Evolutionary conservation across 1,140 invertebrate species (phyloP).

Genomic region (Eupristina koningsbergeri): DNA sequence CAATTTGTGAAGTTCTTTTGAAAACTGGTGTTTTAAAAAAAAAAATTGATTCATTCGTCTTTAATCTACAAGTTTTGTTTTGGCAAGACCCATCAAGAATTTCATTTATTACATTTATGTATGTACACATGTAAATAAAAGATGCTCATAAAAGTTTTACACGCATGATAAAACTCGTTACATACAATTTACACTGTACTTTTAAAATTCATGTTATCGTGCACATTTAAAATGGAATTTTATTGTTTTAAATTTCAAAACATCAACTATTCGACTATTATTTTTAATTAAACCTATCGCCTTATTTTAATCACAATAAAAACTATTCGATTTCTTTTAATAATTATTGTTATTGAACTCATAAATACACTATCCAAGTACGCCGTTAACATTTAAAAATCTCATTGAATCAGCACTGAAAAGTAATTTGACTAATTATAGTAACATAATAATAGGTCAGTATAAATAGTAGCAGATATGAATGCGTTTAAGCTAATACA

Average conservation of each 20-base stretch:
- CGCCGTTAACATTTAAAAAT: not conserved
- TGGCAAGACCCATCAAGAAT: not conserved
- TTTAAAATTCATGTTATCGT: slow-evolving; percentile 7
- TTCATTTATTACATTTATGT: not conserved
- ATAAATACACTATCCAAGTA: not conserved
- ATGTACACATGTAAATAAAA: not conserved
- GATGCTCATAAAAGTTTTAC: not conserved
- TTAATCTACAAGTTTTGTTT: not conserved
- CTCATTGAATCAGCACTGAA: not conserved
- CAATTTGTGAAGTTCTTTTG: no score
- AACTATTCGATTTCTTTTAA: not conserved
- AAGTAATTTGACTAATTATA: not conserved
- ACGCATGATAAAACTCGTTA: not conserved
- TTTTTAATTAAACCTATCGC: not conserved
- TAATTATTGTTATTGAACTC: not conserved
- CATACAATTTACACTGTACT: not conserved
- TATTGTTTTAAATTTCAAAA: slow-evolving; percentile 4
- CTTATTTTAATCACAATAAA: slow-evolving; percentile 1
- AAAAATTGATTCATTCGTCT: not conserved
- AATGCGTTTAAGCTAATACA: not conserved
- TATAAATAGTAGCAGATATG: not conserved
- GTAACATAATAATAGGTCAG: not conserved
- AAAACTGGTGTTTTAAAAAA: not conserved
- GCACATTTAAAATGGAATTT: not conserved
- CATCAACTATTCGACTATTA: slow-evolving; percentile 8